Conservation (phyloP, 2,888 invertebrate species). For the Alentia gelatinosa region DNA sequence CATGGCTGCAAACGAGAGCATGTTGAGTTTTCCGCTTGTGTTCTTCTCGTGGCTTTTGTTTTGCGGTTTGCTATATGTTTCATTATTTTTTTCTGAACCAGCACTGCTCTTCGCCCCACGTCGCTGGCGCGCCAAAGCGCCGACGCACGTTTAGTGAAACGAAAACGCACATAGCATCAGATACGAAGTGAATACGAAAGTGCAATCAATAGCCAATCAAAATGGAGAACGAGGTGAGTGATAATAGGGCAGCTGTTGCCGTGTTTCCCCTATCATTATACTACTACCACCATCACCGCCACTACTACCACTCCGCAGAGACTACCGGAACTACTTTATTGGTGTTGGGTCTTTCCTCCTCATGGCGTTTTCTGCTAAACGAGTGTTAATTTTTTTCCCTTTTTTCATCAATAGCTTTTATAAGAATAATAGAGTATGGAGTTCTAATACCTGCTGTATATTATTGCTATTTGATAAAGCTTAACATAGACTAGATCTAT, state of each 20-base stretch:
- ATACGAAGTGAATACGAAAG: constrained; percentile 7
- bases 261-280: constrained; percentile 9
- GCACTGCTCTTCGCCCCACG: constrained; percentile 40
- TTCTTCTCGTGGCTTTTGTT: constrained; percentile 48
- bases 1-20: constrained; percentile 36
- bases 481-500: too few relatives aligned
- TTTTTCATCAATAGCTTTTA: not conserved
- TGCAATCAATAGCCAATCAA: constrained; percentile 46
- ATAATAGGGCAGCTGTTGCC: constrained; percentile 20
- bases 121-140: constrained; percentile 48
- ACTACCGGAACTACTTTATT: not conserved
- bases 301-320: not conserved
- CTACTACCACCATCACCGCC: not conserved
- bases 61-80: constrained; percentile 53
- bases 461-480: too few relatives aligned
- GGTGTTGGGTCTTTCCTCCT: not conserved
- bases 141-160: constrained; percentile 51
- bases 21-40: constrained; percentile 43
- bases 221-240: constrained; percentile 49
- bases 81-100: constrained; percentile 52
- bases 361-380: not conserved
- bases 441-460: not conserved
- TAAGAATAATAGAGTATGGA: not conserved
- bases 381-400: not conserved
- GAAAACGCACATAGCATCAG: constrained; percentile 52